Percentiles rank a stretch among this genome's conserved stretches.
Evolutionary conservation across 2,888 invertebrate species (phyloP).

Genomic region (Dryocosmus kuriphilus): DNA sequence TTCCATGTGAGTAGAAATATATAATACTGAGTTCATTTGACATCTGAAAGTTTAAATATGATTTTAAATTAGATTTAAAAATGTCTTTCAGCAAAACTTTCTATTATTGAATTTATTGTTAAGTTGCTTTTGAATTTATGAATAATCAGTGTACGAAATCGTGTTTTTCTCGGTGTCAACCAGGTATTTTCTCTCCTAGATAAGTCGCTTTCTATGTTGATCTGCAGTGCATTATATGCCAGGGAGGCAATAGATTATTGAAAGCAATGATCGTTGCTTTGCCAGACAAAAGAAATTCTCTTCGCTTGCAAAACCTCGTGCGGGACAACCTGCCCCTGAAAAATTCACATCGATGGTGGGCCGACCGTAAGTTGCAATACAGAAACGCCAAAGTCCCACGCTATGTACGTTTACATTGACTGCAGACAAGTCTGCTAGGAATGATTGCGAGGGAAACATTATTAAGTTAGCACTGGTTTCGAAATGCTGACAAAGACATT

Average conservation of each 20-base stretch:
- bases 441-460: background rate
- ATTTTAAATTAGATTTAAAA: background rate
- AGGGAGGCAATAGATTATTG: constrained; percentile 33
- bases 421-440: constrained; percentile 10
- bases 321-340: constrained; percentile 39
- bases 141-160: background rate
- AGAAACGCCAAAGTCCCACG: constrained; percentile 37
- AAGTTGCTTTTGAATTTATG: constrained; percentile 14
- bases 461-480: constrained; percentile 4
- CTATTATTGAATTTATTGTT: constrained; percentile 12
- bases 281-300: constrained; percentile 34
- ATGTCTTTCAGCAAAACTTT: background rate
- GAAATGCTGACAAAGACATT: constrained; percentile 10
- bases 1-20: background rate
- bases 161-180: constrained; percentile 10
- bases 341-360: constrained; percentile 33
- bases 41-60: background rate
- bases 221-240: constrained; percentile 6
- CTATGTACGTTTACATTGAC: constrained; percentile 25
- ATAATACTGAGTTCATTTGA: background rate
- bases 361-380: constrained; percentile 17
- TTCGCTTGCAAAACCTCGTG: constrained; percentile 13
- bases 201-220: constrained; percentile 18
- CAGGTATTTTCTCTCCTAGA: constrained; percentile 10
- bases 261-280: constrained; percentile 27